phyloP scores from a whole-genome alignment of 2,113 vertebrate species.

The Geococcyx californianus region DNA sequence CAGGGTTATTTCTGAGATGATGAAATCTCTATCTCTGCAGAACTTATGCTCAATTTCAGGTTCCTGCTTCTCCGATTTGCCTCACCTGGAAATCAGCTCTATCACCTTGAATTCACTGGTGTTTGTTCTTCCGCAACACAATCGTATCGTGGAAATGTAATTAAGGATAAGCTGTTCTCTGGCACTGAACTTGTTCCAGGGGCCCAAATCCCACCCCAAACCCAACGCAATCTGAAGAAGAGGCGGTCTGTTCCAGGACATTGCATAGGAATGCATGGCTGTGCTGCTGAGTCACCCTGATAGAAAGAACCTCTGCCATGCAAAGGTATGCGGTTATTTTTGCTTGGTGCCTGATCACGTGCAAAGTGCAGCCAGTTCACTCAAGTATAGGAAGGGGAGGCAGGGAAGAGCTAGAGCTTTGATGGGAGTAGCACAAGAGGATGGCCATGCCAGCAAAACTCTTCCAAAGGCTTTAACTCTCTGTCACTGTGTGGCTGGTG shows the following conservation, averaged over 20 bases:
- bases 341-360: background rate
- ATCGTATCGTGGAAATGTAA: background rate
- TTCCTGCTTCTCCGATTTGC: background rate
- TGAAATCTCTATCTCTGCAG: constrained; percentile 54
- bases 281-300: constrained; percentile 19
- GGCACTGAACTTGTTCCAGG: background rate
- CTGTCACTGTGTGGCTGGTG: background rate
- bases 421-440: background rate
- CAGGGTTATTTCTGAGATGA: constrained; percentile 55
- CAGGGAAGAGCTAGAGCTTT: background rate
- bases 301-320: background rate
- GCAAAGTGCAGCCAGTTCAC: background rate
- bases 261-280: background rate
- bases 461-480: background rate
- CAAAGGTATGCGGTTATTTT: background rate
- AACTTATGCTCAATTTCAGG: background rate
- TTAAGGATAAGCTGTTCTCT: constrained; percentile 50
- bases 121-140: background rate
- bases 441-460: background rate
- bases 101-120: constrained; percentile 16
- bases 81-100: constrained; percentile 3
- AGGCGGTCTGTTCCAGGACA: background rate
- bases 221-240: background rate
- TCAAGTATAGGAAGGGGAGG: background rate
- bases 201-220: constrained; percentile 22